Percentiles rank a stretch among this genome's conserved stretches.
Conservation (phyloP, 2,888 invertebrate genomes). For the Cheilosia pagana region DNA sequence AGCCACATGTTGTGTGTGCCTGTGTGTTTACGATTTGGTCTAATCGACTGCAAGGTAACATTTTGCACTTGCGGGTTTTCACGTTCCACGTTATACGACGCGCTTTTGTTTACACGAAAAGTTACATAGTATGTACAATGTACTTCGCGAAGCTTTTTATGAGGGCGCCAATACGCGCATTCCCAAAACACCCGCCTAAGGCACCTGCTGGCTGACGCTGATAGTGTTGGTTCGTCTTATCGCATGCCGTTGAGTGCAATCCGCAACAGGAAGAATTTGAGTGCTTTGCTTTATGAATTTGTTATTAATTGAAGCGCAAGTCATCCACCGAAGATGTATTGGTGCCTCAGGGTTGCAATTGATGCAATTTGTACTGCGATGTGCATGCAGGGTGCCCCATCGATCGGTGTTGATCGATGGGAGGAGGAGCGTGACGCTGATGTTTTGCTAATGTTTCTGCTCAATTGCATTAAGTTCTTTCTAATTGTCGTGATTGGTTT, state of each 20-base stretch:
- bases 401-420: slow-evolving; percentile 51
- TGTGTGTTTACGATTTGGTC: slow-evolving; percentile 35
- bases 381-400: background rate
- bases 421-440: slow-evolving; percentile 16
- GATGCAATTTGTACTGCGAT: slow-evolving; percentile 36
- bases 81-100: slow-evolving; percentile 60
- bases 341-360: slow-evolving; percentile 64
- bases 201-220: slow-evolving; percentile 28
- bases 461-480: slow-evolving; percentile 40
- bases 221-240: slow-evolving; percentile 6
- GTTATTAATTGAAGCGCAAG: slow-evolving; percentile 57
- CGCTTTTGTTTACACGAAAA: slow-evolving; percentile 40
- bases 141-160: slow-evolving; percentile 37
- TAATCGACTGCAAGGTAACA: slow-evolving; percentile 71
- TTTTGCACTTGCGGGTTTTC: slow-evolving; percentile 73
- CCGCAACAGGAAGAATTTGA: slow-evolving; percentile 46
- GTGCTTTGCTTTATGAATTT: slow-evolving; percentile 60
- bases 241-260: slow-evolving; percentile 24
- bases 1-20: slow-evolving; percentile 10
- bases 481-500: slow-evolving; percentile 13
- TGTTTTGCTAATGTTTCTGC: slow-evolving; percentile 6
- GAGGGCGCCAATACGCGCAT: slow-evolving; percentile 45
- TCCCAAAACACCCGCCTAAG: slow-evolving; percentile 14
- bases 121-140: too few relatives aligned
- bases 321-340: slow-evolving; percentile 35